Evolutionary conservation across 2,888 invertebrate genomes (phyloP).

Genomic region (Epistrophe eligans): DNA sequence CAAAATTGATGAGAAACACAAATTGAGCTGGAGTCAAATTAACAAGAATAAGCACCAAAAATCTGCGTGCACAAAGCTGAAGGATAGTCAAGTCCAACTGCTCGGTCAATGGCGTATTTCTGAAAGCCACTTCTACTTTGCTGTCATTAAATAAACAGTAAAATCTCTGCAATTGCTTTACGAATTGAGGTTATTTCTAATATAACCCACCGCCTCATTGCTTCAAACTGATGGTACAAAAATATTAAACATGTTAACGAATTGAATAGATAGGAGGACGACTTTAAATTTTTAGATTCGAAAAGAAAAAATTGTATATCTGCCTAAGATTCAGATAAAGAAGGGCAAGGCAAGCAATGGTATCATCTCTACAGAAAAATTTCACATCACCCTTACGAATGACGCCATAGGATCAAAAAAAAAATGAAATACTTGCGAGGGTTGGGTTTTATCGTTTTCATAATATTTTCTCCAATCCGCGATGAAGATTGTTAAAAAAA

Average conservation of each 20-base stretch:
- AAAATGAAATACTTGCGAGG: slow-evolving; percentile 51
- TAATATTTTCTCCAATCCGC: slow-evolving; percentile 58
- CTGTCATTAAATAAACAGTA: slow-evolving; percentile 63
- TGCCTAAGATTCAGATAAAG: slow-evolving; percentile 62
- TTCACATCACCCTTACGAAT: not conserved
- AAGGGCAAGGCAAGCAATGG: slow-evolving; percentile 72
- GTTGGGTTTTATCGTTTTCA: slow-evolving; percentile 68
- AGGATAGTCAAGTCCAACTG: slow-evolving; percentile 27
- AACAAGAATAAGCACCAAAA: slow-evolving; percentile 40
- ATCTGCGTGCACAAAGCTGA: slow-evolving; percentile 21
- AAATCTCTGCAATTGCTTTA: slow-evolving; percentile 43
- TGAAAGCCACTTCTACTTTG: slow-evolving; percentile 25
- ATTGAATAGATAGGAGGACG: slow-evolving; percentile 19
- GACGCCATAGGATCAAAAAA: slow-evolving; percentile 21
- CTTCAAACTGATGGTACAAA: slow-evolving; percentile 32
- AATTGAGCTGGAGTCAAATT: slow-evolving; percentile 49
- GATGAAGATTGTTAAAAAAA: slow-evolving; percentile 15
- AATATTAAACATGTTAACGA: slow-evolving; percentile 50
- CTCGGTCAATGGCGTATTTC: slow-evolving; percentile 53
- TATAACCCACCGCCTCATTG: slow-evolving; percentile 29
- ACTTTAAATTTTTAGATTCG: slow-evolving; percentile 22
- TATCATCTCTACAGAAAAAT: slow-evolving; percentile 28
- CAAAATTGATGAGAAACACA: slow-evolving; percentile 49
- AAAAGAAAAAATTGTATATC: slow-evolving; percentile 25
- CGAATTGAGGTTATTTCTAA: slow-evolving; percentile 40